These are phyloP conservation scores for Tokudaia tokunoshimensis DNA, from an alignment of 2,797 vertebrate genomes.

Conservation along the genomic window DNA sequence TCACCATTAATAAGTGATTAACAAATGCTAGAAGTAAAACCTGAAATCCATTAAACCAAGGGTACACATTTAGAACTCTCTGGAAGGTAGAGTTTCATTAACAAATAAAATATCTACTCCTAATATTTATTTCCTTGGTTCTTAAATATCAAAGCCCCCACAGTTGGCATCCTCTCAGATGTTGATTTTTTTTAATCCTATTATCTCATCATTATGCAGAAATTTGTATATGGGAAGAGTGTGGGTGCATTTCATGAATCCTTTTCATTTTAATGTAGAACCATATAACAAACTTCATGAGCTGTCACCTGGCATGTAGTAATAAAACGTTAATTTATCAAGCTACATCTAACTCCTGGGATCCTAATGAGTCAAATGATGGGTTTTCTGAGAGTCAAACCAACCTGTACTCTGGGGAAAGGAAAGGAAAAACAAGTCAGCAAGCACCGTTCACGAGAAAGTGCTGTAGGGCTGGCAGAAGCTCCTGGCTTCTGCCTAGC, in stretches of 20 bases:
- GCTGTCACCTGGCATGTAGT: background rate
- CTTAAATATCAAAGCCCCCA: constrained; percentile 48
- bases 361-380: background rate
- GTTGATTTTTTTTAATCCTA: constrained; percentile 58
- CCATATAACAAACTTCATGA: constrained; percentile 28
- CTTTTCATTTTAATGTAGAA: constrained; percentile 22
- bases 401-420: background rate
- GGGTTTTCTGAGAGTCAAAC: background rate
- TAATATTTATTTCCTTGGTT: constrained; percentile 36
- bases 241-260: background rate
- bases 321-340: constrained; percentile 5
- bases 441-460: background rate
- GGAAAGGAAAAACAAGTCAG: background rate
- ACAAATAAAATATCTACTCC: background rate
- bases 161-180: background rate
- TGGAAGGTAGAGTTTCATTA: background rate
- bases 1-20: background rate
- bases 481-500: background rate
- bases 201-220: background rate
- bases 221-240: background rate
- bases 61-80: background rate
- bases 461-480: too few relatives aligned
- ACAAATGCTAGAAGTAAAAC: background rate
- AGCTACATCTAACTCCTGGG: background rate
- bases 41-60: background rate